Evolutionary conservation across 1,140 invertebrate species (phyloP), one percentile per base, ranked within the genome.

Genomic region (Adoxophyes honmai): DNA sequence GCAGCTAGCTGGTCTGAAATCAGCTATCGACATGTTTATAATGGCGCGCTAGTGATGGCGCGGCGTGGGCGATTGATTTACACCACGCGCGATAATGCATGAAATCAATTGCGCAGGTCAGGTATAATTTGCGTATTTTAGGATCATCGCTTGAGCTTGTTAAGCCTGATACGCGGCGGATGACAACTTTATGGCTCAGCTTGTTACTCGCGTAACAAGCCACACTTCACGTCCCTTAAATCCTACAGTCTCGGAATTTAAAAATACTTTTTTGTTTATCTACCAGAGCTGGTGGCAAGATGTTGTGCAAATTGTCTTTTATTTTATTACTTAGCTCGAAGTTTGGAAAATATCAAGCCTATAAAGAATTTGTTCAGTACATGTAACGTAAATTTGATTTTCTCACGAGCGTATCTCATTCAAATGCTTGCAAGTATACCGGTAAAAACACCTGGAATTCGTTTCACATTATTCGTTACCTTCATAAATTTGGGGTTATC

Each of bases 51-150:
- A 28, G 53, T 63, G 62, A 70, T 66, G 53, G 60, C 51, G 62
- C 55, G 57, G 73, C 68, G 79, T 79, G 65, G 78, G 79, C 75
- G 73, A 71, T 70, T 81, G 78, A 81, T 81, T 78, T 81, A 80
- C 62, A 44, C 57, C 64, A 48, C 42, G 10, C 11, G 42, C 42
- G 42, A 48, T 48, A 48, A 48, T 21, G 21, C 18, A 48, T 48
- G 21, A 18, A 55, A 69, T 73, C 64, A 68, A 70, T 75, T 60
- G 60, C 38, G 36, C 28, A 48, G 42, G 42, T 48, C 42, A 48
- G 42, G 42, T 28, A 48, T 16, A 18, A 44, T 33, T 48, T 10
- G 21, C 42, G 42, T 28, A 48, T 48, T 48, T 48, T 48, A 48
- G 42, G 42, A 48, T 48, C 28, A 21, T 48, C 42, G 42, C 42